Percentiles rank a stretch among this genome's conserved stretches.
Conservation (phyloP, 2,113 vertebrate genomes). For the Microtus pennsylvanicus region DNA sequence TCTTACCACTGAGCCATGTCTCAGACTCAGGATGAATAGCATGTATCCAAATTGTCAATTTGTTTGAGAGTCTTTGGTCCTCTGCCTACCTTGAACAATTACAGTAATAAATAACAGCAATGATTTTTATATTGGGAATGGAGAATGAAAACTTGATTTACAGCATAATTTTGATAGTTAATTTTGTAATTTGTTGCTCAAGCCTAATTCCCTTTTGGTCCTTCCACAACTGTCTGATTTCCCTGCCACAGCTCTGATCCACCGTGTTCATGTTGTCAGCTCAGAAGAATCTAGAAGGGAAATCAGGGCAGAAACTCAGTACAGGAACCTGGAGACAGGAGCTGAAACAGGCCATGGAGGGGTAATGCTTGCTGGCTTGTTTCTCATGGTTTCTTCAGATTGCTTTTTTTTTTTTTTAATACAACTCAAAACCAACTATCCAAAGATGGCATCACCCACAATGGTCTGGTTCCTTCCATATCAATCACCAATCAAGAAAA, state of each 20-base stretch:
- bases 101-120: not conserved
- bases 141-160: not conserved
- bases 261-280: not conserved
- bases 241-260: not conserved
- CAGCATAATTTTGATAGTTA: not conserved
- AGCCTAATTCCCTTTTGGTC: not conserved
- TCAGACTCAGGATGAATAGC: not conserved
- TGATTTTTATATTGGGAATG: not conserved
- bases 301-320: not conserved
- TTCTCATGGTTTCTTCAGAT: too few relatives aligned
- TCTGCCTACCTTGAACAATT: not conserved
- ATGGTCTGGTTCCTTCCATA: not conserved
- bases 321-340: not conserved
- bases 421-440: not conserved
- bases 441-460: not conserved
- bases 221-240: not conserved
- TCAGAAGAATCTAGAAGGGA: not conserved
- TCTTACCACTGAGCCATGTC: not conserved
- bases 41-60: not conserved
- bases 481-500: not conserved
- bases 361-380: not conserved
- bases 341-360: not conserved
- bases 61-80: not conserved
- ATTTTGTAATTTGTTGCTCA: not conserved
- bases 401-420: not conserved